Evolutionary conservation across 2,888 invertebrate genomes (phyloP).

Genomic region (Nomada ferruginata): DNA sequence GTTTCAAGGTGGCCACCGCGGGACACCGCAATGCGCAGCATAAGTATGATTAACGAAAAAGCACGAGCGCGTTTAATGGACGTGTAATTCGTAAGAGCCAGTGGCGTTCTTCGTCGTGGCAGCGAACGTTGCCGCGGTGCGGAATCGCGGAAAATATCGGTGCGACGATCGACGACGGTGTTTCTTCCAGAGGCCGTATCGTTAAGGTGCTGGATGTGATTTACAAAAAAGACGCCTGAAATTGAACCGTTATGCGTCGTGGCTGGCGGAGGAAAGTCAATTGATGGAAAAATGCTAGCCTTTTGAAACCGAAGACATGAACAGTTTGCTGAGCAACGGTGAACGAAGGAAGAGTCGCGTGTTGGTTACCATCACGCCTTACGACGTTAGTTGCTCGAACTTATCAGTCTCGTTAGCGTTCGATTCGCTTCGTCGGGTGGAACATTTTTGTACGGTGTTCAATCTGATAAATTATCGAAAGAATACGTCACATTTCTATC

Average conservation of each 20-base stretch:
- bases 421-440: neutral
- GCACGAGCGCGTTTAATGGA: neutral
- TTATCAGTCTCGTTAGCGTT: constrained; percentile 13
- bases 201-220: constrained; percentile 20
- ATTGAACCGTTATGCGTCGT: constrained; percentile 19
- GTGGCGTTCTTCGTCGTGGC: neutral
- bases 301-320: constrained; percentile 60
- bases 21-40: constrained; percentile 49
- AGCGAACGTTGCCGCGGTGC: neutral
- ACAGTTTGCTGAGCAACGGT: constrained; percentile 49
- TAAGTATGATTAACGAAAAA: constrained; percentile 45
- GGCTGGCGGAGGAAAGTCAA: constrained; percentile 29
- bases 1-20: constrained; percentile 59
- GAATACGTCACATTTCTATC: too few species aligned
- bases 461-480: neutral
- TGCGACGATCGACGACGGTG: neutral
- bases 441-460: neutral
- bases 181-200: neutral
- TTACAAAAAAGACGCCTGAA: constrained; percentile 1
- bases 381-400: constrained; percentile 74
- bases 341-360: constrained; percentile 63
- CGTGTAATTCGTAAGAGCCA: constrained; percentile 16
- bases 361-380: constrained; percentile 79
- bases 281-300: constrained; percentile 39
- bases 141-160: constrained; percentile 2